Conservation (phyloP, 2,888 invertebrate genomes). For the Dryobotodes eremita region DNA sequence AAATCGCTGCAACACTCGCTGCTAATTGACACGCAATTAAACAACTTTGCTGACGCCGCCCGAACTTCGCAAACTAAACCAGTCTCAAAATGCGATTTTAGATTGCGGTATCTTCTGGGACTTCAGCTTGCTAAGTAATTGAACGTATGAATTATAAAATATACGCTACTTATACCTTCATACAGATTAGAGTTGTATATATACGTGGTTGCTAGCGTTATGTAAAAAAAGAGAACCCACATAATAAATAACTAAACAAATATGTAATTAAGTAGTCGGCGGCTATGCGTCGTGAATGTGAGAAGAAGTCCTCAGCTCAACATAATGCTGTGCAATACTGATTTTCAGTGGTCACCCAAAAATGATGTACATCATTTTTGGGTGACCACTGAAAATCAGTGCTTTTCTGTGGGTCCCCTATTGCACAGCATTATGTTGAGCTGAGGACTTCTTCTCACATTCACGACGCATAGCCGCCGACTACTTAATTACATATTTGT, state of each 20-base stretch:
- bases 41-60: constrained; percentile 53
- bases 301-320: too few relatives aligned
- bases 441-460: too few relatives aligned
- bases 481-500: not conserved
- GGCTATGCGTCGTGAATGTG: not conserved
- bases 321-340: not conserved
- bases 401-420: not conserved
- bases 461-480: not conserved
- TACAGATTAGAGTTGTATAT: not conserved
- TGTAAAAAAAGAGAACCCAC: not conserved
- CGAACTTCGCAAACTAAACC: constrained; percentile 39
- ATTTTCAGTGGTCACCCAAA: not conserved
- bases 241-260: too few relatives aligned
- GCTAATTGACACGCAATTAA: constrained; percentile 62
- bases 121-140: constrained; percentile 31
- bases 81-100: constrained; percentile 43
- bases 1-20: constrained; percentile 54
- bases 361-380: not conserved
- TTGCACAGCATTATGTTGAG: too few relatives aligned
- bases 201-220: not conserved
- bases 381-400: not conserved
- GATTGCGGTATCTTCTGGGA: constrained; percentile 43
- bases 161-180: not conserved
- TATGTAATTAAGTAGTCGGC: not conserved
- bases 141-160: constrained; percentile 16